Evolutionary conservation across 2,797 vertebrate genomes (phyloP).

Genomic region (Alfaro cultratus): DNA sequence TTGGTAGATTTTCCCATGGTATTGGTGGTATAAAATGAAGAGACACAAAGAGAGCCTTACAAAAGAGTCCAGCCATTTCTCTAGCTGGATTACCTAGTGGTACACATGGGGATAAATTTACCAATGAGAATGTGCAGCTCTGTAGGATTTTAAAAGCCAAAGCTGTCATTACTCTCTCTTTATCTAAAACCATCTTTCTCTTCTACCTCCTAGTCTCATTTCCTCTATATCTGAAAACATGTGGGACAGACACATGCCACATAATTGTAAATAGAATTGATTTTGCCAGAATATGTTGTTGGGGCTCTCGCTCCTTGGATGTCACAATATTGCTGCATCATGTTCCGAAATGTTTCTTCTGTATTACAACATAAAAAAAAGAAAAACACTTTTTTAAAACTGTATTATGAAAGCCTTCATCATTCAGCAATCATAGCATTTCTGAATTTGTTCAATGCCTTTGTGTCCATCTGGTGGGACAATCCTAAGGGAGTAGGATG

Average conservation of each 20-base stretch:
- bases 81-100: constrained; percentile 7
- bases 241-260: constrained; percentile 37
- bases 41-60: constrained; percentile 4
- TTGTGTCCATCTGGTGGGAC: constrained; percentile 22
- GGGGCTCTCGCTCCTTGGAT: no score
- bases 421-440: background rate
- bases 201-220: constrained; percentile 27
- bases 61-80: constrained; percentile 16
- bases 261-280: constrained; percentile 2
- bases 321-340: no score
- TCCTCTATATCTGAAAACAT: constrained; percentile 25
- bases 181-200: background rate
- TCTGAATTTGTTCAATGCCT: constrained; percentile 1
- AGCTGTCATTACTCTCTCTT: constrained; percentile 14
- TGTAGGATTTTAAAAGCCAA: constrained; percentile 24
- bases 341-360: no score
- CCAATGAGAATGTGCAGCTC: constrained; percentile 7
- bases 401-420: constrained; percentile 13
- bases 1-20: constrained; percentile 5
- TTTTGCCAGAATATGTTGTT: no score
- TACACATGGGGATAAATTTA: background rate
- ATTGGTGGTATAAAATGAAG: constrained; percentile 24
- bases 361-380: no score
- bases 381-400: background rate
- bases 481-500: constrained; percentile 28